Conservation (phyloP, 2,888 invertebrate species). For the Cybosia mesomella region DNA sequence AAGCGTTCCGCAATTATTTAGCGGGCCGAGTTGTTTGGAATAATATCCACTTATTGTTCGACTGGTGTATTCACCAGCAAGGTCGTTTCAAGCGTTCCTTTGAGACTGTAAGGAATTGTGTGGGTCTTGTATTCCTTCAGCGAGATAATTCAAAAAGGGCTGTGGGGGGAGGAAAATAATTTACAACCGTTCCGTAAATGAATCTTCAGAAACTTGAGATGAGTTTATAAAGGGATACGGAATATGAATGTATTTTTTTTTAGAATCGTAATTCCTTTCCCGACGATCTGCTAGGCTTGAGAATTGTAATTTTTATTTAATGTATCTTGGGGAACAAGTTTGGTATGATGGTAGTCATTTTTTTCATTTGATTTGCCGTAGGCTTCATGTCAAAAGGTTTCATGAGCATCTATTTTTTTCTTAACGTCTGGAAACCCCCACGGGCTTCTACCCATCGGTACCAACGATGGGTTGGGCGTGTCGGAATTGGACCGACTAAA, state of each 20-base stretch:
- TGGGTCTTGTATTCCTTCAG: constrained; percentile 45
- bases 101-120: constrained; percentile 44
- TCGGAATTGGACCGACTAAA: too few relatives aligned
- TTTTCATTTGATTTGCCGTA: background rate
- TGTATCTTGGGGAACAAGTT: constrained; percentile 42
- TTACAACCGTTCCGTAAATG: constrained; percentile 49
- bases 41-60: constrained; percentile 60
- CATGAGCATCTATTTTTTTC: too few relatives aligned
- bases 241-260: constrained; percentile 46
- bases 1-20: constrained; percentile 63
- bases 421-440: too few relatives aligned
- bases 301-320: constrained; percentile 53
- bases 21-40: constrained; percentile 56
- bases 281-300: constrained; percentile 42
- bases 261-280: constrained; percentile 44
- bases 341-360: constrained; percentile 21
- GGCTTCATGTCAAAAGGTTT: background rate
- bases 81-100: constrained; percentile 36
- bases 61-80: constrained; percentile 49
- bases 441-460: too few relatives aligned
- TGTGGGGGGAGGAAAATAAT: constrained; percentile 30
- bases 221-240: constrained; percentile 53
- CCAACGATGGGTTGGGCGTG: too few relatives aligned
- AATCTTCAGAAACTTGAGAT: constrained; percentile 45
- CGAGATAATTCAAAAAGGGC: constrained; percentile 42